Evolutionary conservation across 2,797 vertebrate species (phyloP), one percentile per base, ranked within the genome.

Genomic region (Poeciliopsis infans): DNA sequence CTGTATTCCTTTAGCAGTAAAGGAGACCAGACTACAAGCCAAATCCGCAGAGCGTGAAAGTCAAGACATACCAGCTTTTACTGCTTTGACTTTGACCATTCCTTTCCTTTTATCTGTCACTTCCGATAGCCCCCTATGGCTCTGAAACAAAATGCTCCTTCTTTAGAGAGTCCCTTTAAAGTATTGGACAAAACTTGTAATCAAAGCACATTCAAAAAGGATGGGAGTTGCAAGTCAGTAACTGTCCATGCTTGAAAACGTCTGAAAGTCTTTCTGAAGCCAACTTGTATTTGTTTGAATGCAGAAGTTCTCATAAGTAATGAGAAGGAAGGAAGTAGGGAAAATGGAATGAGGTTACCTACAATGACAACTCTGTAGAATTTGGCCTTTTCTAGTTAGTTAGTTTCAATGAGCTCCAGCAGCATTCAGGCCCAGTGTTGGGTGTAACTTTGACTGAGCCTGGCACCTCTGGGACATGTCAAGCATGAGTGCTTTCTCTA

Each of bases 401-500:
- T 89, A 86, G 77, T 76, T 90, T 82, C 91, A 85, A 82, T 76
- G 73, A 85, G 76, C 81, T 89, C 73, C 82, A 91, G 73, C 13
- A 86, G 81, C 81, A 91, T 90, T 82, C 85, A 85, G 79, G 83
- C 86, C 92, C 89, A 90, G 83, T 83, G 78, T 83, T 84, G 80
- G 88, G 88, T 85, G 49, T 85, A 87, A 90, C 81, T 88, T 87
- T 91, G 85, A 90, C 84, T 92, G 88, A 92, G 88, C 85, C 86
- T 51, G 41, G 80, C 85, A 91, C 92, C 93, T 90, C 83, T 90
- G 94, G 94, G 95, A 95, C 81, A 75, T 59, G 81, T 89, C 90
- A 87, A 83, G 88, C 90, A 93, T 80, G 89, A 91, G 86, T 61
- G 79, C 88, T 80, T 83, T 85, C 28, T 61, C 39, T 45, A 41